These are phyloP conservation scores for Phaethon lepturus DNA, from an alignment of 2,113 vertebrate genomes.

Conservation along the genomic window DNA sequence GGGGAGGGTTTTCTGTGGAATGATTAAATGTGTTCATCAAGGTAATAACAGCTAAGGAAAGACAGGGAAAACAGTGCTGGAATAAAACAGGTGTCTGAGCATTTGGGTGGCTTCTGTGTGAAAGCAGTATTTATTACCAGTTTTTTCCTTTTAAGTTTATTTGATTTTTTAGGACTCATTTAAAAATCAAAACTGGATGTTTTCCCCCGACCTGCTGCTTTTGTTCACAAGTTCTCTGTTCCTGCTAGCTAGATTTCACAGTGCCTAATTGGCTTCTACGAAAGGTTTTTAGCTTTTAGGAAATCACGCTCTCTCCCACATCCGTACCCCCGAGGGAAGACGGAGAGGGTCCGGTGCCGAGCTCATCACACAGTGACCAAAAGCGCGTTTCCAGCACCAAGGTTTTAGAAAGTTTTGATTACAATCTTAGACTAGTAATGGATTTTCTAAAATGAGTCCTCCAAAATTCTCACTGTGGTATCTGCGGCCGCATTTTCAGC, in stretches of 20 bases:
- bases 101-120: background rate
- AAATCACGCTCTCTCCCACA: too few species aligned
- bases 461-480: background rate
- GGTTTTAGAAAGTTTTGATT: background rate
- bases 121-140: background rate
- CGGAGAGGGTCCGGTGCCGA: rapidly evolving
- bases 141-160: background rate
- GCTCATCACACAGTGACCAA: rapidly evolving
- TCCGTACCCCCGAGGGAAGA: rapidly evolving
- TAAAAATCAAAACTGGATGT: background rate
- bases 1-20: background rate
- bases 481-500: rapidly evolving
- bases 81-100: background rate
- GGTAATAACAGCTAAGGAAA: background rate
- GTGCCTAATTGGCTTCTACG: rapidly evolving
- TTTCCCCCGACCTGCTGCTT: background rate
- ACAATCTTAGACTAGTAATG: rapidly evolving
- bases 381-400: rapidly evolving
- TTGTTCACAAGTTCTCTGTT: background rate
- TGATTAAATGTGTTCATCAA: background rate
- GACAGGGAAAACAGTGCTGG: background rate
- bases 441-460: background rate
- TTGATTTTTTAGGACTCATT: background rate
- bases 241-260: background rate
- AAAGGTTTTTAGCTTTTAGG: background rate